Base-by-base conservation (phyloP, 2,797 vertebrate genomes). In the Aulostomus chinensis region DNA sequence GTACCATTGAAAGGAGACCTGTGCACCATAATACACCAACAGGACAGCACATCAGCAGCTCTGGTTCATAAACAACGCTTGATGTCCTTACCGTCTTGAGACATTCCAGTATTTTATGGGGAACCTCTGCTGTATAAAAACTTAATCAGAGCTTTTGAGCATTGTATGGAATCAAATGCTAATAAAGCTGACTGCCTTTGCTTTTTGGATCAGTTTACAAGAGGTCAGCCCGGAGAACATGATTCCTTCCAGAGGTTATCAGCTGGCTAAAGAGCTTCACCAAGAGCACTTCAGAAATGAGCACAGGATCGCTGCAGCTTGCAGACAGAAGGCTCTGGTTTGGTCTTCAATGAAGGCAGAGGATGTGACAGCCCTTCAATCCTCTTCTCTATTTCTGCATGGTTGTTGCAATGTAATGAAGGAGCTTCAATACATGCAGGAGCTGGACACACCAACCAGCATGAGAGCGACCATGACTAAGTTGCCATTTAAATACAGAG, bases 361-460 rank as follows among this genome's bases (percentile, higher is more conserved):
- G 2, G 14, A 25, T 10, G 20, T 37, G 8, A 32, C 6, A 16
- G 14, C 18, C 4, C 1, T 39, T 4, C 17, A 24, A 15, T 7
- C 12, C 3, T 22, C n/a, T 1, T 30, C 26, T 39, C 25, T 30
- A 20, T 42, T 51, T 10, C 10, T 46, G 12, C 11, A 11, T 9
- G 11, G 2, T 2, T 52, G 49, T n/a, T 52, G 36, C n/a, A 47
- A 34, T 25, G 21, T 32, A n/a, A n/a, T n/a, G n/a, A n/a, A n/a
- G n/a, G n/a, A n/a, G n/a, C n/a, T n/a, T n/a, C n/a, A n/a, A n/a
- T n/a, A n/a, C n/a, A n/a, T 24, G 15, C 1, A 10, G 3, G 18
- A 58, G 1, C 15, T 29, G 4, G 0, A 18, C 3, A 0, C 41
- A 7, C 13, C 37, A 34, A 28, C 11, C 4, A 37, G 22, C 8